Percentiles rank a stretch among this genome's conserved stretches.
Conservation (phyloP, 2,797 vertebrate species). For the Steatocranus sp. region DNA sequence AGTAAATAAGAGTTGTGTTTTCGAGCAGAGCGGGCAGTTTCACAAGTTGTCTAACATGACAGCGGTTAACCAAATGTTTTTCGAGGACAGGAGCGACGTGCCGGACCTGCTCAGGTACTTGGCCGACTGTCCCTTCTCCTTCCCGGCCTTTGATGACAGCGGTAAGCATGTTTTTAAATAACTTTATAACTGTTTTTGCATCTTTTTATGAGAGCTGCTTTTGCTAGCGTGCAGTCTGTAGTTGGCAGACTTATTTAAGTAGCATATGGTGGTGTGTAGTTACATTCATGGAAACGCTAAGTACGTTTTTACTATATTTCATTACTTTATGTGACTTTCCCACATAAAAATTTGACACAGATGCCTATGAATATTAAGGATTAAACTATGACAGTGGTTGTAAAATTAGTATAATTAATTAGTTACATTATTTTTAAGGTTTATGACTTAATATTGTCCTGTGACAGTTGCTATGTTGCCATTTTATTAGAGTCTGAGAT, state of each 20-base stretch:
- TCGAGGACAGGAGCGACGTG: constrained; percentile 70
- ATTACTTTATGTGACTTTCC: not conserved
- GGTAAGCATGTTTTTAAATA: constrained; percentile 71
- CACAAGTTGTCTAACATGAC: constrained; percentile 49
- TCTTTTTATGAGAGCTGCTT: not conserved
- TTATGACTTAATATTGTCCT: not conserved
- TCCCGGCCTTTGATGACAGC: constrained; percentile 72
- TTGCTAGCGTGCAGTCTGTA: not conserved
- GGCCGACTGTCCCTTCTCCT: constrained; percentile 82
- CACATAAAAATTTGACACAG: not conserved
- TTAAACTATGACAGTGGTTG: not conserved
- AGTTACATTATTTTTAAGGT: not conserved
- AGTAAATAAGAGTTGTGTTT: not conserved
- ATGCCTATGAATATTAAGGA: not conserved
- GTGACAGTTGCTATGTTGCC: not conserved
- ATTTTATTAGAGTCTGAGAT: not conserved
- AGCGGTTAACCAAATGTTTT: constrained; percentile 14
- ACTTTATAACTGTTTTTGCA: not conserved
- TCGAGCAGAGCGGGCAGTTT: not conserved
- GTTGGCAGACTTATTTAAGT: not conserved
- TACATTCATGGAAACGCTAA: not conserved
- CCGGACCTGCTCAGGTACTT: constrained; percentile 85
- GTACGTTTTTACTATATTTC: not conserved
- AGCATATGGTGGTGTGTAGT: not conserved
- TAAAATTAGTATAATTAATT: not conserved